Evolutionary conservation across 1,140 invertebrate species (phyloP).

Genomic region (Lepidurus couesii): DNA sequence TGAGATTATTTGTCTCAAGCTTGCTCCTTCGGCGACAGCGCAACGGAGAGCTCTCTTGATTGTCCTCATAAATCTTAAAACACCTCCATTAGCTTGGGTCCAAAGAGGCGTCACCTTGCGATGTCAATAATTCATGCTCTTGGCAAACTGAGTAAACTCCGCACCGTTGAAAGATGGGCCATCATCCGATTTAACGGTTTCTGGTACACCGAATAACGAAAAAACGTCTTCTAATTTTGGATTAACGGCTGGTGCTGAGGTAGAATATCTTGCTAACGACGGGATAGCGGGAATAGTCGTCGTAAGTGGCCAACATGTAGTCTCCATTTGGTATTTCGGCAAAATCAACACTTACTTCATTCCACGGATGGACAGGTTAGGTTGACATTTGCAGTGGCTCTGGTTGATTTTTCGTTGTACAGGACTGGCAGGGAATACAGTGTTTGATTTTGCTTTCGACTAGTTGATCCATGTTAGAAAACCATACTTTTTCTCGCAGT

Average conservation of each 20-base stretch:
- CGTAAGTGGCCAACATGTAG: constrained; percentile 39
- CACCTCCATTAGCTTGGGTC: too few species aligned
- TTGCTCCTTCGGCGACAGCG: not conserved
- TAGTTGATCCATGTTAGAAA: constrained; percentile 40
- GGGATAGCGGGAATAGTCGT: constrained; percentile 42
- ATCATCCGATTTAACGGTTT: too few species aligned
- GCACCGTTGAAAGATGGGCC: too few species aligned
- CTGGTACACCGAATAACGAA: too few species aligned
- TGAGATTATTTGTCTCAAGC: not conserved
- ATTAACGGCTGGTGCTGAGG: too few species aligned
- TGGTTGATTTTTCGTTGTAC: not conserved
- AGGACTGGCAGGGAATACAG: constrained; percentile 40
- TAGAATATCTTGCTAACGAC: constrained; percentile 38
- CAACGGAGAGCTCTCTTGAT: constrained; percentile 20
- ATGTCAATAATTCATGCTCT: too few species aligned
- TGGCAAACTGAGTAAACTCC: too few species aligned
- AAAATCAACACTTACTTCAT: constrained; percentile 40
- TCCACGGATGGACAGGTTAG: constrained; percentile 37
- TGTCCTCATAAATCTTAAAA: constrained; percentile 29
- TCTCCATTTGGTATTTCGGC: constrained; percentile 39
- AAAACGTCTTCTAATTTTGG: too few species aligned
- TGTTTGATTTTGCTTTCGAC: constrained; percentile 39
- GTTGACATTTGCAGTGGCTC: constrained; percentile 39
- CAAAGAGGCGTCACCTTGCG: constrained; percentile 25
- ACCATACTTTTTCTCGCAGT: constrained; percentile 42